Evolutionary conservation across 2,888 invertebrate genomes (phyloP), one percentile per base, ranked within the genome.

Genomic region (Drosophila multiciliata): DNA sequence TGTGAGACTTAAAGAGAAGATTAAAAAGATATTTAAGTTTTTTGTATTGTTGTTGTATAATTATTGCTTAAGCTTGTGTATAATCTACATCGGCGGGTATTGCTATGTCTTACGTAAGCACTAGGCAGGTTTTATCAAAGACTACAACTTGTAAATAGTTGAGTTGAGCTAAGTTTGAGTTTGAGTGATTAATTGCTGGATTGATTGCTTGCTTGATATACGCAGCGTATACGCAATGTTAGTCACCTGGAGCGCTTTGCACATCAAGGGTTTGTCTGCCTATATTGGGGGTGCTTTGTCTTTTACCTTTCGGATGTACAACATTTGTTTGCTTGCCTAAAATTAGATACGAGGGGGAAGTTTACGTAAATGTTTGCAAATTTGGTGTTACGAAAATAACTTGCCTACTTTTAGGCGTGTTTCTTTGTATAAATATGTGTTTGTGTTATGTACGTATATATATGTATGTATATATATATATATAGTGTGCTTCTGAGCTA

Each of bases 261-360:
- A 89, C 84, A 75, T 90, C 91, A 66, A 92, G 87, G 78, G 92
- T 91, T 73, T 84, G 91, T 81, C 91, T 92, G 83, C 90, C 91
- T 90, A 92, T 80, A 88, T 91, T 91, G 74, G 91, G 87, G 66
- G 85, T 87, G 74, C 87, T 90, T 87, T 90, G 91, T 89, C 89
- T 89, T 87, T 91, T 92, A 91, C 92, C 91, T 89, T 91, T 91
- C 79, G 92, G 91, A 87, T 91, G 91, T 54, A 91, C 91, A 75
- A 91, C 91, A 87, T 92, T 91, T 80, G 92, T 91, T 80, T 91
- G 91, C 80, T 91, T 91, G 86, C 91, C 91, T 91, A 91, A 80
- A 91, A 92, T 79, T 73, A 88, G 82, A 91, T 73, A 73, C 66
- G 79, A 54, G 62, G 61, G 67, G 67, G 61, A 64, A 52, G 62